Conservation (phyloP, 2,888 invertebrate genomes). For the Nephrotoma appendiculata region DNA sequence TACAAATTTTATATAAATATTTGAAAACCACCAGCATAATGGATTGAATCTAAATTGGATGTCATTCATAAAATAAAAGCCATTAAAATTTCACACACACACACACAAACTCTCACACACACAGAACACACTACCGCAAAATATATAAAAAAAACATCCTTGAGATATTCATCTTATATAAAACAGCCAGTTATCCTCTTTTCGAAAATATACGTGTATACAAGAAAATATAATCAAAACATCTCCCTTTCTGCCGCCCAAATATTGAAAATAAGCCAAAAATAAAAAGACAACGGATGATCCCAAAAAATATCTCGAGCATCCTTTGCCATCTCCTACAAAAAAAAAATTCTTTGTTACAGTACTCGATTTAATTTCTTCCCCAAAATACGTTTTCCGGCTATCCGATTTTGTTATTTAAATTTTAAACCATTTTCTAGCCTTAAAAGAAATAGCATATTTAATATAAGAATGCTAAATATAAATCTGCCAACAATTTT, state of each 20-base stretch:
- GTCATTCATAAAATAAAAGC: too few species aligned
- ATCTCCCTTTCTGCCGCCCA: neutral
- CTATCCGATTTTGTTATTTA: neutral
- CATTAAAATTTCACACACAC: neutral
- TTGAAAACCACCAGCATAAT: too few species aligned
- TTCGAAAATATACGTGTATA: neutral
- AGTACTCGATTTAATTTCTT: neutral
- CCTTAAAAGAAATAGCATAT: too few species aligned
- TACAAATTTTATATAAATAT: too few species aligned
- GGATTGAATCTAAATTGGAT: too few species aligned
- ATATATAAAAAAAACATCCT: neutral
- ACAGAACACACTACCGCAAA: too few species aligned
- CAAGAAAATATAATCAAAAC: neutral
- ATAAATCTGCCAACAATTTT: neutral
- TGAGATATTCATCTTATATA: neutral
- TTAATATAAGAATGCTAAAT: too few species aligned
- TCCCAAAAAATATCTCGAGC: neutral
- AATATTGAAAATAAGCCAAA: neutral
- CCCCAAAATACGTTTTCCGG: neutral
- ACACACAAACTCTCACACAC: neutral
- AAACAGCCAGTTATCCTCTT: neutral
- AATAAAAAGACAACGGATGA: neutral
- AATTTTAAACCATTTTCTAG: neutral
- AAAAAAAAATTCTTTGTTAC: neutral
- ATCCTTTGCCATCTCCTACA: neutral